Evolutionary conservation across 2,888 invertebrate genomes (phyloP).

Genomic region (Parnassius glacialis): DNA sequence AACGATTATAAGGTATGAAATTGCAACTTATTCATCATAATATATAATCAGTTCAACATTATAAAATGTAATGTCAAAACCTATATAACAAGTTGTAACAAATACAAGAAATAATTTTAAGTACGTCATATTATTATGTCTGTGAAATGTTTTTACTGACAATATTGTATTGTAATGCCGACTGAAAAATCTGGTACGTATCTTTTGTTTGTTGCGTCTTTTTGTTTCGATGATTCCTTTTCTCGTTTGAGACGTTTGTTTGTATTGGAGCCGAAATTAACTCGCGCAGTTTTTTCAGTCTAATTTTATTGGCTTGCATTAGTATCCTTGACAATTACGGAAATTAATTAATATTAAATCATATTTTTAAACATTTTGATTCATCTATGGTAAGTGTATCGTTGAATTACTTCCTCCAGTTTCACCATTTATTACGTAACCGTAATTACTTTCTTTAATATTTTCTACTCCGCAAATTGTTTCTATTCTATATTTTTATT

Average conservation of each 20-base stretch:
- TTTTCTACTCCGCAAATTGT: conserved; percentile 1
- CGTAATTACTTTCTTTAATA: not conserved
- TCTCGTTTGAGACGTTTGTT: conserved; percentile 15
- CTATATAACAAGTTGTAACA: no score
- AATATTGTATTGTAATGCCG: not conserved
- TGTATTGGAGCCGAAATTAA: conserved; percentile 18
- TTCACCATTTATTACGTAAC: not conserved
- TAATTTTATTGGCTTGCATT: not conserved
- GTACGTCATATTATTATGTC: no score
- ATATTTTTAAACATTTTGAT: not conserved
- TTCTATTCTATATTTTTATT: conserved; percentile 19
- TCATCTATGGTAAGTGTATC: no score
- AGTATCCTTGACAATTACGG: not conserved
- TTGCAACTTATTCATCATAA: no score
- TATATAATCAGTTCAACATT: no score
- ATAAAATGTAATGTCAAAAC: no score
- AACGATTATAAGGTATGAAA: no score
- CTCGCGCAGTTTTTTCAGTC: conserved; percentile 12
- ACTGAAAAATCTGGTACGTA: conserved; percentile 3
- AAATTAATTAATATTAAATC: not conserved
- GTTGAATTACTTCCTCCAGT: no score
- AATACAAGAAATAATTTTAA: no score
- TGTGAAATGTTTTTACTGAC: no score
- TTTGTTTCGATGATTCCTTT: conserved; percentile 16
- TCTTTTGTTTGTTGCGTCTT: conserved; percentile 12